Evolutionary conservation across 2,888 invertebrate species (phyloP), one percentile per base, ranked within the genome.

Genomic region (Julus scandinavius): DNA sequence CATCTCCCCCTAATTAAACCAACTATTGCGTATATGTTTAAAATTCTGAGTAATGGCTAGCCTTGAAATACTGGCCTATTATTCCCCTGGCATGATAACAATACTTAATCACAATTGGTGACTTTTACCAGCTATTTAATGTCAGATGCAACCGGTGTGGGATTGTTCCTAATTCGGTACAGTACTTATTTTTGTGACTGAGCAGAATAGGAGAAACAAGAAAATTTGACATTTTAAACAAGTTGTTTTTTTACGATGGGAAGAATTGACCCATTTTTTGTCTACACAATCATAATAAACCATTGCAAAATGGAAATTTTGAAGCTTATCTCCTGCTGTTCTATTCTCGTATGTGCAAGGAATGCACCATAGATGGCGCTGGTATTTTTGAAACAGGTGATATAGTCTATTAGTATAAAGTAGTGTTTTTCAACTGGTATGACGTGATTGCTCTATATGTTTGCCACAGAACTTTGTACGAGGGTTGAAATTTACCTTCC

Each of bases 11-110:
- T 29, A 72, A 29, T 58, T 58, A 58, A 58, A 58, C 58, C 17
- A 58, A 2, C 58, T 58, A 58, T 58, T n/a, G 58, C 58, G 58
- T 72, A 72, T 29, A 29, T 29, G 72, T 72, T 72, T 72, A 72
- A 72, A 29, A 72, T 72, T 72, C 72, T 72, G 72, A 72, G 29
- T 72, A 72, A 72, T 72, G 72, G 72, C 72, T 7, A 72, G 29
- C 72, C 72, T 72, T 72, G 72, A 72, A 72, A 29, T 29, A 72
- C 72, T 72, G 72, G 72, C 72, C 72, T 72, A 72, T 72, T 72
- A 72, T 72, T 72, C 0, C 72, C 29, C 29, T 72, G 72, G 29
- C 72, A 72, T 6, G 72, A 5, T 29, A 72, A 72, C 72, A 72
- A 72, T 72, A 72, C 72, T 20, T 72, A 72, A 72, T 72, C 29